A percentile compares a stretch with the other conserved stretches of the same genome.
Conservation (phyloP, 2,888 invertebrate species). For the Physocephala rufipes region DNA sequence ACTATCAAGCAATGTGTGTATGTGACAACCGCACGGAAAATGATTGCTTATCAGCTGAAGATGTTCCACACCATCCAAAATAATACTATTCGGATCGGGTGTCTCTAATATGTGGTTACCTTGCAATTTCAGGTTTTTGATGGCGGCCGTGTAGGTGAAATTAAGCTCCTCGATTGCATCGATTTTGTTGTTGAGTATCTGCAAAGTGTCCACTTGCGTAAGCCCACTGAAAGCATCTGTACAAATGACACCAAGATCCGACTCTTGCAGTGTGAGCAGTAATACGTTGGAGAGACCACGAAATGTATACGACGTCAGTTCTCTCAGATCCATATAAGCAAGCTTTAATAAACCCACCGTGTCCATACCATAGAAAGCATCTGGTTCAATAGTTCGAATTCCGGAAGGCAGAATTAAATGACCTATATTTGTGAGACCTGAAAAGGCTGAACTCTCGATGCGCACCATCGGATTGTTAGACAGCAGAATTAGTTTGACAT, state of each 20-base stretch:
- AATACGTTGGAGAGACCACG: conserved; percentile 80
- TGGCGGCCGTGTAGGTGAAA: conserved; percentile 75
- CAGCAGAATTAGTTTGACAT: conserved; percentile 81
- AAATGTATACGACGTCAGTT: conserved; percentile 77
- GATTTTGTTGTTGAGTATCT: conserved; percentile 85
- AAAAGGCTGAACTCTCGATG: conserved; percentile 84
- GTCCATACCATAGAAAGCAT: conserved; percentile 83
- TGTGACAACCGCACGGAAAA: conserved; percentile 87
- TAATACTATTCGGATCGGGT: conserved; percentile 74
- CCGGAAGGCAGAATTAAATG: conserved; percentile 86
- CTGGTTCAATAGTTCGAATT: conserved; percentile 77
- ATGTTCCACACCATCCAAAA: conserved; percentile 77
- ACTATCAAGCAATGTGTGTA: conserved; percentile 79
- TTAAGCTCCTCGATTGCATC: conserved; percentile 82
- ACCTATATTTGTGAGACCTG: conserved; percentile 83
- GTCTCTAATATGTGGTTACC: conserved; percentile 86
- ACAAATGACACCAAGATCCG: conserved; percentile 80
- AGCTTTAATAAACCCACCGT: conserved; percentile 83
- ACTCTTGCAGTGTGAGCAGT: conserved; percentile 80
- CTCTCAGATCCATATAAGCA: conserved; percentile 83
- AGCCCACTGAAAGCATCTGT: conserved; percentile 81
- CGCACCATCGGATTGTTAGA: conserved; percentile 85
- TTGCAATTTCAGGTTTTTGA: conserved; percentile 77
- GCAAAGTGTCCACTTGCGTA: conserved; percentile 75
- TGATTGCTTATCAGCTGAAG: conserved; percentile 81